Evolutionary conservation across 2,888 invertebrate genomes (phyloP).

Genomic region (Rotaria sp.): DNA sequence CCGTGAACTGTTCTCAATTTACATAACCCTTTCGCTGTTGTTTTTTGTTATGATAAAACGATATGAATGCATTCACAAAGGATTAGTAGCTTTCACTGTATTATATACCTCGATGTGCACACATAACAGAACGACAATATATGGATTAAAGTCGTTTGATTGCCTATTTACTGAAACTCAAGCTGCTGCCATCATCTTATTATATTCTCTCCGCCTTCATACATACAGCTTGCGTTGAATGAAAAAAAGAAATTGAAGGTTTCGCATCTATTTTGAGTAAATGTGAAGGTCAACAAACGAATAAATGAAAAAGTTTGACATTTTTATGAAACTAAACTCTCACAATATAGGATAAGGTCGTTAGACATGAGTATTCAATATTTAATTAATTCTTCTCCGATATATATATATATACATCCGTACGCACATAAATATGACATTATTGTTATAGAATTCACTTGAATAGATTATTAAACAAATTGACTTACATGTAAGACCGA

Average conservation of each 20-base stretch:
- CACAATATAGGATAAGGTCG: background rate
- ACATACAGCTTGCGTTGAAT: background rate
- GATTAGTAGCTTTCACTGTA: background rate
- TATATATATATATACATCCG: too few species aligned
- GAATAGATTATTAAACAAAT: too few species aligned
- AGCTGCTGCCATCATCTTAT: background rate
- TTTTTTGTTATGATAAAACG: background rate
- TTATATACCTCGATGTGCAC: background rate
- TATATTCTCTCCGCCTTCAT: background rate
- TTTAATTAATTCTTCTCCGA: background rate
- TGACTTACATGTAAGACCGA: too few species aligned
- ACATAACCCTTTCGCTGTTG: background rate
- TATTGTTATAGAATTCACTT: too few species aligned
- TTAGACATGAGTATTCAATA: background rate
- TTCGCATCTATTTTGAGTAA: background rate
- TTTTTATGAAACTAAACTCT: background rate
- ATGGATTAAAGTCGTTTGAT: background rate
- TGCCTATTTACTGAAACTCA: slow-evolving; percentile 3
- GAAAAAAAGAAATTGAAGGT: background rate
- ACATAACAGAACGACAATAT: background rate
- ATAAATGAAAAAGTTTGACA: background rate
- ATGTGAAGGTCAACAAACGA: background rate
- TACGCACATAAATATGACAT: too few species aligned
- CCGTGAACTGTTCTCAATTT: background rate
- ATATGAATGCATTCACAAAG: background rate